Conservation (phyloP, 2,888 invertebrate genomes). For the Polymixis lichenea region DNA sequence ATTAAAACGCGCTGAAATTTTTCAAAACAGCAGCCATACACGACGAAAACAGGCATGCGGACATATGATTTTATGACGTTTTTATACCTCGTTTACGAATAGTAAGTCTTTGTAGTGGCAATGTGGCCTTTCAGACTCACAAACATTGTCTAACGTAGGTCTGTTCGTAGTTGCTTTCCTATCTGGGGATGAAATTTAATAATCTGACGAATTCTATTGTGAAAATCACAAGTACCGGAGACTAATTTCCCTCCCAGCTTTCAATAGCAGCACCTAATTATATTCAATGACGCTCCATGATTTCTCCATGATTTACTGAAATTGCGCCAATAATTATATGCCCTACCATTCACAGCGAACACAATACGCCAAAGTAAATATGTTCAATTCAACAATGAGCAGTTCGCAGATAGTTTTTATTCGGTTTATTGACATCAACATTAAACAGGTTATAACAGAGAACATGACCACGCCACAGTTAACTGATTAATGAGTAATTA, state of each 20-base stretch:
- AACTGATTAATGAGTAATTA: conserved; percentile 70
- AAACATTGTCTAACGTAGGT: conserved; percentile 34
- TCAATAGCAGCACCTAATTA: conserved; percentile 56
- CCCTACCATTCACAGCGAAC: conserved; percentile 40
- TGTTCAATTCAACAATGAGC: conserved; percentile 39
- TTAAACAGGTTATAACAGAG: conserved; percentile 66
- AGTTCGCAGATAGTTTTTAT: conserved; percentile 47
- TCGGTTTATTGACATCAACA: conserved; percentile 61
- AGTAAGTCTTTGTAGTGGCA: conserved; percentile 48
- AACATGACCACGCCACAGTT: conserved; percentile 52
- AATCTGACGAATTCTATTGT: conserved; percentile 22
- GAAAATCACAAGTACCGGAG: conserved; percentile 27
- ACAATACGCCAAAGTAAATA: conserved; percentile 42
- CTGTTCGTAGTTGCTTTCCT: neutral
- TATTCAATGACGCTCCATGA: conserved; percentile 47
- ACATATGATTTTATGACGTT: conserved; percentile 59
- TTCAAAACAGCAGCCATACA: conserved; percentile 62
- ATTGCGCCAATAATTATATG: conserved; percentile 40
- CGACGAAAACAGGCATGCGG: conserved; percentile 45
- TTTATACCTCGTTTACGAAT: conserved; percentile 56
- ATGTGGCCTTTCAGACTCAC: conserved; percentile 34
- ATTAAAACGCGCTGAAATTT: conserved; percentile 79
- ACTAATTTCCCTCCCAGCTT: conserved; percentile 39
- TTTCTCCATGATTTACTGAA: conserved; percentile 51
- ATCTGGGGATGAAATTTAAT: conserved; percentile 23